Evolutionary conservation across 2,888 invertebrate species (phyloP).

Genomic region (Cryptosula pallasiana): DNA sequence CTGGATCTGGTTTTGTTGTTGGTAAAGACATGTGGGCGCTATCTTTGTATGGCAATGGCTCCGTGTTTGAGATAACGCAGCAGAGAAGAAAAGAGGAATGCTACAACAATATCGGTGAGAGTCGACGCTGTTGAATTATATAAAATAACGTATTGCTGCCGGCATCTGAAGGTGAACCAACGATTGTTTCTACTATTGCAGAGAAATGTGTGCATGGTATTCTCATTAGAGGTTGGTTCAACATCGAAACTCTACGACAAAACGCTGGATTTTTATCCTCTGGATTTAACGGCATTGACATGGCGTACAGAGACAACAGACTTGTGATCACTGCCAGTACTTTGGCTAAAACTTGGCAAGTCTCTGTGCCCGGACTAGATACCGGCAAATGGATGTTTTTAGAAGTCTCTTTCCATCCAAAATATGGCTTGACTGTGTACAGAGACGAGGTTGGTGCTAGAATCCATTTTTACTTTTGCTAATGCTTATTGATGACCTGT

Average conservation of each 20-base stretch:
- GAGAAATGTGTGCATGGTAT: slow-evolving; percentile 21
- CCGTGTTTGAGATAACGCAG: neutral
- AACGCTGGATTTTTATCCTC: slow-evolving; percentile 8
- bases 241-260: neutral
- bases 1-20: neutral
- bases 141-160: neutral
- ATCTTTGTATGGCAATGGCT: neutral
- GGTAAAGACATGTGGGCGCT: slow-evolving; percentile 3
- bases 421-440: slow-evolving; percentile 37
- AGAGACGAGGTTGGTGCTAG: slow-evolving; percentile 35
- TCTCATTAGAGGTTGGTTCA: slow-evolving; percentile 15
- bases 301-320: neutral
- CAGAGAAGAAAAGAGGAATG: slow-evolving; percentile 13
- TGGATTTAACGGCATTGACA: slow-evolving; percentile 19
- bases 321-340: neutral
- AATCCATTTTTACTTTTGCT: no score
- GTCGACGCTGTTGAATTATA: neutral
- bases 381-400: slow-evolving; percentile 44
- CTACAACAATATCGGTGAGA: slow-evolving; percentile 12
- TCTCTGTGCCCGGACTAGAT: slow-evolving; percentile 28
- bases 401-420: slow-evolving; percentile 41
- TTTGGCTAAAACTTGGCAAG: neutral
- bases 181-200: no score
- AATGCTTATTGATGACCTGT: no score
- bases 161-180: no score